Evolutionary conservation across 2,888 invertebrate species (phyloP), one percentile per base, ranked within the genome.

Genomic region (Cryptosula pallasiana): DNA sequence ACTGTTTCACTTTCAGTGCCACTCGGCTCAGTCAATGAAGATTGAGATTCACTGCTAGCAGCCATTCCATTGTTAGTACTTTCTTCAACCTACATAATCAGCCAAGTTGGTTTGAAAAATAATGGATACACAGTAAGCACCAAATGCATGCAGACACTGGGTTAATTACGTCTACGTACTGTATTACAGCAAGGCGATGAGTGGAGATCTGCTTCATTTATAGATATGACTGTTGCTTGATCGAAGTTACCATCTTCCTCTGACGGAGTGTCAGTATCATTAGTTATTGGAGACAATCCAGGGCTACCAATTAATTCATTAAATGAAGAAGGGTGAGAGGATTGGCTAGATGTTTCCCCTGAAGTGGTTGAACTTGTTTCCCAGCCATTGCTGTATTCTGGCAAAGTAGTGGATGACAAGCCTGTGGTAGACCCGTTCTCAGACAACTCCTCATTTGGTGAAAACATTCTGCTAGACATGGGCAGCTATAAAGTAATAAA

Each of bases 241-340:
- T 45, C 45, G 20, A 45, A 45, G 45, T 45, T 20, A 13, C 45
- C 45, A 20, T 20, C 45, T n/a, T n/a, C n/a, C 45, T 45, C 45
- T 45, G 45, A 45, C 45, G 45, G 20, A 20, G 45, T 45, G 5
- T 45, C 32, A 63, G 63, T 9, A 13, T 32, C 32, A 32, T 13
- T 63, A 25, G 34, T 16, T 27, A 63, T 63, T 20, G 63, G 63
- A 63, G 63, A 63, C 32, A 63, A 32, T 63, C 63, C 34, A 32
- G 63, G 63, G 32, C 63, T 63, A 16, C 63, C 63, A 32, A 63
- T 63, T 27, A 63, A 32, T 63, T 63, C 27, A 32, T 63, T 32
- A 25, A 25, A 13, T 29, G 63, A 32, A 25, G 32, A 9, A 13
- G 63, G 27, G 2, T 3, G 13, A 9, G 20, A 20, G 25, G 63